phyloP scores from a whole-genome alignment of 2,888 invertebrate species.

The Busseola fusca region DNA sequence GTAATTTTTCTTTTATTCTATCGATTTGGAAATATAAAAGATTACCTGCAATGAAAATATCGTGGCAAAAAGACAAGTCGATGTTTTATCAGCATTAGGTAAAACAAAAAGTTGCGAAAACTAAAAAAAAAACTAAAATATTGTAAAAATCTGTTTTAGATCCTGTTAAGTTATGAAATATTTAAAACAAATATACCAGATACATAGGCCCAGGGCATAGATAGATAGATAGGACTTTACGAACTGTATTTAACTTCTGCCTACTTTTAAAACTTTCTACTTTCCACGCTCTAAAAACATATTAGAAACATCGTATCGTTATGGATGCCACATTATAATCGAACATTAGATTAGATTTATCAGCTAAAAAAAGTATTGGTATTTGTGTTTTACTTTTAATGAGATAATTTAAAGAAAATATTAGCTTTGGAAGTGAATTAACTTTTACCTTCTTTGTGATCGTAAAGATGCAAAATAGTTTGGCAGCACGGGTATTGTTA shows the following conservation, averaged over 20 bases:
- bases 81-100: background rate
- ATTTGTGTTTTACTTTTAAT: slow-evolving; percentile 34
- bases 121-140: background rate
- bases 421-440: background rate
- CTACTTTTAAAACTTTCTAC: slow-evolving; percentile 88
- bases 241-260: slow-evolving; percentile 80
- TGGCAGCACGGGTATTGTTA: background rate
- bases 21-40: background rate
- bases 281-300: slow-evolving; percentile 89
- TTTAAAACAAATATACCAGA: slow-evolving; percentile 70
- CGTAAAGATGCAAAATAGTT: slow-evolving; percentile 7
- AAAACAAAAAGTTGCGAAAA: background rate
- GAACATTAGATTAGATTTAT: slow-evolving; percentile 70
- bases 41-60: background rate
- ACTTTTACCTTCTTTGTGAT: background rate
- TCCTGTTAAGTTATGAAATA: slow-evolving; percentile 54
- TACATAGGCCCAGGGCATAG: too few relatives aligned
- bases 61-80: background rate
- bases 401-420: background rate
- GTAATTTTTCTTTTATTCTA: slow-evolving; percentile 1
- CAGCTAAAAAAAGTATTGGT: slow-evolving; percentile 58
- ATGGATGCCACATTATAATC: slow-evolving; percentile 81
- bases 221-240: too few relatives aligned
- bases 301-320: slow-evolving; percentile 84
- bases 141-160: slow-evolving; percentile 14